These are phyloP conservation scores for Triops longicaudatus DNA, from an alignment of 1,140 invertebrate genomes.

Conservation along the genomic window DNA sequence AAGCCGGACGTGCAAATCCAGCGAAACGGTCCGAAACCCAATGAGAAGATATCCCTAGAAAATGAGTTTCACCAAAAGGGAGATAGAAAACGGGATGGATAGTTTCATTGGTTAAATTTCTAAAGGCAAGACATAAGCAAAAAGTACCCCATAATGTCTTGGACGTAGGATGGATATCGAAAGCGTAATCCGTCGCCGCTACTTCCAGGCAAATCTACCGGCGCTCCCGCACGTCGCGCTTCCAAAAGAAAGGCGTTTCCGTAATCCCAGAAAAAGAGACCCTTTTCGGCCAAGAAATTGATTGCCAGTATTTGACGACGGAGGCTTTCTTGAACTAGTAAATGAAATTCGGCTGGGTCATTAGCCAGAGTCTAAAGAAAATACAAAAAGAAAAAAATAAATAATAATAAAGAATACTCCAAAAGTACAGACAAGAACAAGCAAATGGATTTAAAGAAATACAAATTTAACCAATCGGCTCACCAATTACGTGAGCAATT, in stretches of 20 bases:
- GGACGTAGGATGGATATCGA: slow-evolving; percentile 58
- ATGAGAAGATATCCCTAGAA: slow-evolving; percentile 56
- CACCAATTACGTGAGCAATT: too few species aligned
- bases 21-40: slow-evolving; percentile 64
- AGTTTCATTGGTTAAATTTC: neutral
- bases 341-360: slow-evolving; percentile 47
- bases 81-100: neutral
- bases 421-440: neutral
- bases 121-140: neutral
- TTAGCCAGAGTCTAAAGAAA: slow-evolving; percentile 43
- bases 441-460: neutral
- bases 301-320: slow-evolving; percentile 54
- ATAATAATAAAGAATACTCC: neutral
- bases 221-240: slow-evolving; percentile 51
- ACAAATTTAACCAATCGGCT: too few species aligned
- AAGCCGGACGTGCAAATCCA: slow-evolving; percentile 58
- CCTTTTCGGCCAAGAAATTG: slow-evolving; percentile 46
- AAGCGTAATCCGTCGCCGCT: slow-evolving; percentile 41
- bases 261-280: slow-evolving; percentile 62
- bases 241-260: slow-evolving; percentile 62
- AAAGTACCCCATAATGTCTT: slow-evolving; percentile 58
- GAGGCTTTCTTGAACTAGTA: slow-evolving; percentile 51
- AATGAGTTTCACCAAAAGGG: slow-evolving; percentile 26
- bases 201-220: slow-evolving; percentile 39
- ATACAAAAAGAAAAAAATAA: slow-evolving; percentile 18